Conservation (phyloP, 2,888 invertebrate genomes). For the Cetonia aurata region DNA sequence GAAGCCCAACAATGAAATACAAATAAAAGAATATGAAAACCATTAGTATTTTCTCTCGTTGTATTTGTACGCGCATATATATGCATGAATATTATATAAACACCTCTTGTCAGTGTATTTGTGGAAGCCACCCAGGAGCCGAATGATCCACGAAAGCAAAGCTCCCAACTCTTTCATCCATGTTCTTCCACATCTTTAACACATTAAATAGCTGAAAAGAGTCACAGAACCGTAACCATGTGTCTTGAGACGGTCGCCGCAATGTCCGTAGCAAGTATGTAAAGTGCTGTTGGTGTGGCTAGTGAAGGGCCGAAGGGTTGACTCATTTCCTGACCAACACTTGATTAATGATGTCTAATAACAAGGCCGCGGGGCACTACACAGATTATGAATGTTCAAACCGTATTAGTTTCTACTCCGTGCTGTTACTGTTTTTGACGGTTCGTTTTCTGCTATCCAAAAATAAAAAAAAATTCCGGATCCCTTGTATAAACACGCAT, state of each 20-base stretch:
- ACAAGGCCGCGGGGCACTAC: slow-evolving; percentile 60
- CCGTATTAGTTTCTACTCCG: slow-evolving; percentile 59
- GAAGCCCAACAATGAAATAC: slow-evolving; percentile 38
- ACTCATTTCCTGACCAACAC: slow-evolving; percentile 67
- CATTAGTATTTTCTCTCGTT: slow-evolving; percentile 46
- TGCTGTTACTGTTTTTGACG: slow-evolving; percentile 62
- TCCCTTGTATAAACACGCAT: slow-evolving; percentile 34
- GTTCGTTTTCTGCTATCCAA: slow-evolving; percentile 44
- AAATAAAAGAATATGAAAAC: slow-evolving; percentile 42
- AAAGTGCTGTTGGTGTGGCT: slow-evolving; percentile 56
- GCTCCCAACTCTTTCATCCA: slow-evolving; percentile 44
- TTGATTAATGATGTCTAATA: slow-evolving; percentile 68
- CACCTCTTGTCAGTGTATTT: slow-evolving; percentile 22
- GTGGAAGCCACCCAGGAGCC: slow-evolving; percentile 57
- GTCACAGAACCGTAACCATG: slow-evolving; percentile 56
- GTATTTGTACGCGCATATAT: slow-evolving; percentile 20
- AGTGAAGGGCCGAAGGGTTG: slow-evolving; percentile 66
- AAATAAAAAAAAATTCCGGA: slow-evolving; percentile 34
- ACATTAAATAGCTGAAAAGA: slow-evolving; percentile 59
- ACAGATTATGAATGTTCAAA: slow-evolving; percentile 59
- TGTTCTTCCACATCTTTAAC: slow-evolving; percentile 55
- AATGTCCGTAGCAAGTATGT: slow-evolving; percentile 56
- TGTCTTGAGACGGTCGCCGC: slow-evolving; percentile 56
- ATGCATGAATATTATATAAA: slow-evolving; percentile 30
- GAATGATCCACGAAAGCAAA: slow-evolving; percentile 37